Percentiles rank a stretch among this genome's conserved stretches.
Evolutionary conservation across 1,140 invertebrate species (phyloP).

Genomic region (Oncopodura yosiiana): DNA sequence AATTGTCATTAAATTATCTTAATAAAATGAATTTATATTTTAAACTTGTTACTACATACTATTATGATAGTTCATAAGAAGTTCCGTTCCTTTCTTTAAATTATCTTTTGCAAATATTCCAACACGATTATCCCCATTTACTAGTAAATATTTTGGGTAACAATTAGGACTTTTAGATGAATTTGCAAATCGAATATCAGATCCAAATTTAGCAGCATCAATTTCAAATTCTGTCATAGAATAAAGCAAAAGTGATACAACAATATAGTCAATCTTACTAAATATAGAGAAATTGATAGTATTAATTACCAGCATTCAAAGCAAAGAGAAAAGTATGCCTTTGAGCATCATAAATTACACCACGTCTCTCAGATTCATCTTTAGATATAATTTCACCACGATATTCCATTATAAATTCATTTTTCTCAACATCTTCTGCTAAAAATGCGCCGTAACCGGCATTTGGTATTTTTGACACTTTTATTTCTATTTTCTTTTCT

Average conservation of each 20-base stretch:
- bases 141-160: slow-evolving; percentile 50
- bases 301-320: slow-evolving; percentile 45
- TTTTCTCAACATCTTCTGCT: slow-evolving; percentile 46
- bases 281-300: too few species aligned
- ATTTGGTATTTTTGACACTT: slow-evolving; percentile 2
- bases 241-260: too few species aligned
- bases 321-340: slow-evolving; percentile 55
- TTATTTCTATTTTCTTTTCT: slow-evolving; percentile 1
- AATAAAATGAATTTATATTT: too few species aligned
- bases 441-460: slow-evolving; percentile 54
- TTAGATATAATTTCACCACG: slow-evolving; percentile 50
- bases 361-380: slow-evolving; percentile 52
- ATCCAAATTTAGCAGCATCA: slow-evolving; percentile 53
- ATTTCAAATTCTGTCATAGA: slow-evolving; percentile 52
- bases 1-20: too few species aligned
- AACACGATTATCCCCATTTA: slow-evolving; percentile 56
- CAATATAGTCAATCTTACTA: too few species aligned
- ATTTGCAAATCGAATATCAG: slow-evolving; percentile 55
- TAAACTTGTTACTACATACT: too few species aligned
- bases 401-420: slow-evolving; percentile 57
- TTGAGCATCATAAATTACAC: slow-evolving; percentile 53
- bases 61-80: too few species aligned
- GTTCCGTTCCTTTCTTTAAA: too few species aligned
- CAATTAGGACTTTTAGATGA: slow-evolving; percentile 54
- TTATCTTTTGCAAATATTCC: slow-evolving; percentile 59